Evolutionary conservation across 2,797 vertebrate species (phyloP).

Genomic region (Sphaeramia orbicularis): DNA sequence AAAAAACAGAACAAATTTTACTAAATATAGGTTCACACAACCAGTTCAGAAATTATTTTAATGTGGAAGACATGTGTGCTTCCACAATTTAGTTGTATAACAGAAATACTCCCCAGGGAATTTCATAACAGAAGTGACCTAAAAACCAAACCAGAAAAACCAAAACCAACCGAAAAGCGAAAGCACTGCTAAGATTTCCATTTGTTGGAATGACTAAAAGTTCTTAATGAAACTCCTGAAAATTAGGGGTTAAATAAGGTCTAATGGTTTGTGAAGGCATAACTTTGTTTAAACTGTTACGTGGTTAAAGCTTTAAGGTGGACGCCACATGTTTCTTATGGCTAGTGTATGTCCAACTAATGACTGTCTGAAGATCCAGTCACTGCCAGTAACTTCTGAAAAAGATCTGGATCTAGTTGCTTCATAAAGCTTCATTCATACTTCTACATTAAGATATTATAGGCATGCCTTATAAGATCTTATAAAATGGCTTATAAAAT

Average conservation of each 20-base stretch:
- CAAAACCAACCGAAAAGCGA: background rate
- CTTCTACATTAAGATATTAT: too few species aligned
- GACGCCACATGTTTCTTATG: background rate
- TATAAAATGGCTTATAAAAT: too few species aligned
- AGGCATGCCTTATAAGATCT: too few species aligned
- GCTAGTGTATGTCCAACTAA: background rate
- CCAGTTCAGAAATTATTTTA: constrained; percentile 5
- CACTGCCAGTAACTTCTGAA: too few species aligned
- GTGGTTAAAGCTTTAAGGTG: background rate
- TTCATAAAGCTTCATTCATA: too few species aligned
- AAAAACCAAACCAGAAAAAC: constrained; percentile 35
- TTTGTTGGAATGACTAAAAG: background rate
- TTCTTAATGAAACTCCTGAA: background rate
- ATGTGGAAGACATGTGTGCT: constrained; percentile 16
- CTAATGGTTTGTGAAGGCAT: background rate
- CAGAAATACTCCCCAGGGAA: constrained; percentile 13
- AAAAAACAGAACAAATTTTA: too few species aligned
- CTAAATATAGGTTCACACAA: background rate
- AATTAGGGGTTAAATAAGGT: too few species aligned
- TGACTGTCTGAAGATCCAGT: background rate
- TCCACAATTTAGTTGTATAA: constrained; percentile 32
- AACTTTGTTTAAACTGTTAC: background rate
- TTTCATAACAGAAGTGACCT: constrained; percentile 22
- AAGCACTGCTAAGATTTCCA: background rate
- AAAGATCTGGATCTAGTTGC: too few species aligned